These are phyloP conservation scores for Micromussa lordhowensis DNA, from an alignment of 92 coral and sea anemone species.

Conservation along the genomic window DNA sequence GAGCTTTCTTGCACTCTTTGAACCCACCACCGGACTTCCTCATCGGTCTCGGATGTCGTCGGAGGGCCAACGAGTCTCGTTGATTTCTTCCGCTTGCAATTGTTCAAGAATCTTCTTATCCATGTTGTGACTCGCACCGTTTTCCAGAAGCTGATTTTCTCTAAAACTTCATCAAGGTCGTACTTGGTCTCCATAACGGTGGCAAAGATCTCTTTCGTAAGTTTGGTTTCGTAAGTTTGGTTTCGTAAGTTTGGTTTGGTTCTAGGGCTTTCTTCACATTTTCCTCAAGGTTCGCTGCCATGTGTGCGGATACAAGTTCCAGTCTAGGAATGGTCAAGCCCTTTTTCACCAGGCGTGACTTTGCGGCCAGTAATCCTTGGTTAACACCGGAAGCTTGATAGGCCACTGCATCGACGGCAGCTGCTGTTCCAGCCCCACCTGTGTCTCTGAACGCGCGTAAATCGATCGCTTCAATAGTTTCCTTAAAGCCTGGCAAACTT, in stretches of 20 bases:
- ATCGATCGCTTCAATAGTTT: constrained; percentile 25
- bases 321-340: no score
- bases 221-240: neutral
- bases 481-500: constrained; percentile 40
- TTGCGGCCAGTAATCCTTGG: constrained; percentile 59
- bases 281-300: neutral
- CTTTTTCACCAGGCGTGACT: neutral
- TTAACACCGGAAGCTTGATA: constrained; percentile 49
- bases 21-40: constrained; percentile 51
- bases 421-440: no score
- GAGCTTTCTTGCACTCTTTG: constrained; percentile 29
- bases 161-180: neutral
- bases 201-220: neutral
- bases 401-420: constrained; percentile 54
- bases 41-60: constrained; percentile 57
- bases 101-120: no score
- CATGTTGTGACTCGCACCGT: no score
- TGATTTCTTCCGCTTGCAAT: neutral
- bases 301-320: no score
- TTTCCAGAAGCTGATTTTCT: neutral
- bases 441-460: no score
- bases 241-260: neutral
- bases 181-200: neutral
- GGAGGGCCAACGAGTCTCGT: no score
- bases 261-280: no score